phyloP scores from a whole-genome alignment of 2,797 vertebrate species.

The Enteromius viviparus region DNA sequence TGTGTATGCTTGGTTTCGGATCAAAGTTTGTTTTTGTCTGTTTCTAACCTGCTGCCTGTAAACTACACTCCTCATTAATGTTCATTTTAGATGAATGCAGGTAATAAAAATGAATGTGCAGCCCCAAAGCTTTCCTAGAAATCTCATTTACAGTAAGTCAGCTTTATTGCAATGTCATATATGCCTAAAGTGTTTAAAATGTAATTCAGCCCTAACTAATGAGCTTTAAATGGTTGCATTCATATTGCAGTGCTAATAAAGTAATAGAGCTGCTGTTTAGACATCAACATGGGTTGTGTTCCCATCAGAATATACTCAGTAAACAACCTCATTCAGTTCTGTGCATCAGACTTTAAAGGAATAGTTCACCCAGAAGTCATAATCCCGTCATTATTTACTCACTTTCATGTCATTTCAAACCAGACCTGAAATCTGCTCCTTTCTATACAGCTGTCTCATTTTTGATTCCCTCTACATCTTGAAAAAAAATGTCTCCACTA shows the following conservation, averaged over 20 bases:
- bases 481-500: too few relatives aligned
- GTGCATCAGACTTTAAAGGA: background rate
- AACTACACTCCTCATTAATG: slow-evolving; percentile 10
- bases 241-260: slow-evolving; percentile 6
- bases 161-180: slow-evolving; percentile 28
- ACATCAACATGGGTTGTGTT: background rate
- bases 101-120: slow-evolving; percentile 27
- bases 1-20: background rate
- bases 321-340: slow-evolving; percentile 21
- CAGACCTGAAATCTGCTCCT: background rate
- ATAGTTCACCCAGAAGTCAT: background rate
- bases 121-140: slow-evolving; percentile 9
- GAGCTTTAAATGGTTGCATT: slow-evolving; percentile 26
- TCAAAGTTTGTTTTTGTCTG: background rate
- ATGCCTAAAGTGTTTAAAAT: slow-evolving; percentile 29
- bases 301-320: background rate
- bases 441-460: too few relatives aligned
- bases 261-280: slow-evolving; percentile 20
- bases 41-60: background rate
- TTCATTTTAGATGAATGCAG: slow-evolving; percentile 18
- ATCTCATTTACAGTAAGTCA: slow-evolving; percentile 30
- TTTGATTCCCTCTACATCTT: too few relatives aligned
- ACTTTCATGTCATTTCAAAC: background rate
- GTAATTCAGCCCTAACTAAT: slow-evolving; percentile 20
- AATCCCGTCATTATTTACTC: background rate